Evolutionary conservation across 2,797 vertebrate genomes (phyloP), one percentile per base, ranked within the genome.

Genomic region (Megalops cyprinoides): DNA sequence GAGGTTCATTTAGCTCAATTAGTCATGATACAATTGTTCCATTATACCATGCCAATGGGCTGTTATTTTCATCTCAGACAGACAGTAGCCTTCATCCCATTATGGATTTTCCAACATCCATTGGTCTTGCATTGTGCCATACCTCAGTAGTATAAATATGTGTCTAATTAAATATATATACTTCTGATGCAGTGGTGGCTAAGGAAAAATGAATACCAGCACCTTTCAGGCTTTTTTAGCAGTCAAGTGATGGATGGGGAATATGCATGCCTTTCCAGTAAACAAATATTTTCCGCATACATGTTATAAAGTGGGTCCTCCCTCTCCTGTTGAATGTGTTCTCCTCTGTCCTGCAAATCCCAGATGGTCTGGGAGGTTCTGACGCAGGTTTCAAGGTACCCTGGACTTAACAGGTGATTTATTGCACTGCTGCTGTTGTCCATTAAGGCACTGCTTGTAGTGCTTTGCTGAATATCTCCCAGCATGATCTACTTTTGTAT

Each of bases 1-100:
- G 18, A 53, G 87, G 88, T 92, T 90, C 90, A 87, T 90, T 91
- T 89, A 92, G 93, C 92, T 91, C 79, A 90, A 86, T 93, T 91
- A 92, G 88, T 90, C 89, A 90, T 81, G 79, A 91, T 90, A 91
- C 82, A 91, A 90, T 93, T 93, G 34, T 14, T 65, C 28, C 65
- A 65, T 65, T 5, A 92, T 87, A 84, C 86, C 86, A 90, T 90
- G 89, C 90, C 92, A 93, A 87, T 55, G 85, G 87, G 89, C 90
- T 89, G 83, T 89, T 86, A 84, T 87, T 82, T 18, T 6, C 3
- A 2, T 79, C 81, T 15, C 53, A 67, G 15, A 3, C 10, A 7
- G 65, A 4, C 28, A 34, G 6, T 5, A n/a, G 34, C 60, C 31
- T 34, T n/a, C n/a, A n/a, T n/a, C n/a, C n/a, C n/a, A 34, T 60